These are phyloP conservation scores for Drosophila ustulata DNA, from an alignment of 2,888 invertebrate genomes.

Conservation along the genomic window DNA sequence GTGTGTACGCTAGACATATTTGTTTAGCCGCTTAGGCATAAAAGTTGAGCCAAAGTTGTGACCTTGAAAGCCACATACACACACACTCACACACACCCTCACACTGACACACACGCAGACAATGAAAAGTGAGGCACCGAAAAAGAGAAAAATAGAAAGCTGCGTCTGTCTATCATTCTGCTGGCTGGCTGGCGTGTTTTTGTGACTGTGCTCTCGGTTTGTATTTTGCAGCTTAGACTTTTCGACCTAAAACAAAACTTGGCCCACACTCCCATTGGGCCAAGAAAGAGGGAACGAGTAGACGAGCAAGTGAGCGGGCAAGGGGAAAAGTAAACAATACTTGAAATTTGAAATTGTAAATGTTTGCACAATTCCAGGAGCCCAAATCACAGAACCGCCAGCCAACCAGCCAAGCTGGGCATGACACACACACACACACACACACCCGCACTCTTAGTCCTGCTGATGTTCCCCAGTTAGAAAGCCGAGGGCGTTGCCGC, in stretches of 20 bases:
- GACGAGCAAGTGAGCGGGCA: not conserved
- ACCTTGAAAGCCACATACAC: slow-evolving; percentile 52
- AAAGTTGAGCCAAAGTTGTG: slow-evolving; percentile 57
- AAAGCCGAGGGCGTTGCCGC: slow-evolving; percentile 63
- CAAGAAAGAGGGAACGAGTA: slow-evolving; percentile 1
- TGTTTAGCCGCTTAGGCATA: slow-evolving; percentile 58
- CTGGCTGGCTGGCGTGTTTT: slow-evolving; percentile 23
- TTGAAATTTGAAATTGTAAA: slow-evolving; percentile 78
- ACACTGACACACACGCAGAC: not conserved
- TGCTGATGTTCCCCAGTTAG: slow-evolving; percentile 22
- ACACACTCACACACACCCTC: not conserved
- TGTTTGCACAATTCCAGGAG: slow-evolving; percentile 70
- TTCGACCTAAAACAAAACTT: slow-evolving; percentile 63
- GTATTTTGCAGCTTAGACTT: slow-evolving; percentile 59
- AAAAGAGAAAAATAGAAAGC: not conserved
- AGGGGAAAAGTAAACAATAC: slow-evolving; percentile 67
- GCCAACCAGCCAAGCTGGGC: slow-evolving; percentile 35
- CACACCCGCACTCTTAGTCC: not conserved
- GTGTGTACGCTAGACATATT: slow-evolving; percentile 54
- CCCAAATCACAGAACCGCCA: slow-evolving; percentile 49
- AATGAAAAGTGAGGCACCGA: not conserved
- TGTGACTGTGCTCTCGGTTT: slow-evolving; percentile 27
- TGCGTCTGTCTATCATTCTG: slow-evolving; percentile 27
- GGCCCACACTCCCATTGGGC: slow-evolving; percentile 6
- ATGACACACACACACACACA: slow-evolving; percentile 24